Evolutionary conservation across 2,113 vertebrate species (phyloP).

Genomic region (Cinclus cinclus): DNA sequence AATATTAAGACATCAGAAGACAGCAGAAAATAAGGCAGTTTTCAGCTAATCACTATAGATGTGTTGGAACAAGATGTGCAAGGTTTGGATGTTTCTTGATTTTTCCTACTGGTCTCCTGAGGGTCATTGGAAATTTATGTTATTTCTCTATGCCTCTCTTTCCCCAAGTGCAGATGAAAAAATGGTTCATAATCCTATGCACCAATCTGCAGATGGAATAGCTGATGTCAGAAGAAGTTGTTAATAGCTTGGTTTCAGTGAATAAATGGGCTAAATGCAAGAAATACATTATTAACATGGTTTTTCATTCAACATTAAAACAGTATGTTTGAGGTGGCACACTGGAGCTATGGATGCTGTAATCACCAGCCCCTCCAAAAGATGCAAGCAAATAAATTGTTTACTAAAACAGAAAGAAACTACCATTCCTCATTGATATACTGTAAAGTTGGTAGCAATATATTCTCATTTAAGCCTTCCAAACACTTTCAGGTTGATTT

Average conservation of each 20-base stretch:
- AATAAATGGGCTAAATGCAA: neutral
- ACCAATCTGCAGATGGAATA: neutral
- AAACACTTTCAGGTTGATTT: constrained; percentile 7
- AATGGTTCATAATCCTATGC: neutral
- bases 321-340: neutral
- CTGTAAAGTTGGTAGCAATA: neutral
- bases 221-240: neutral
- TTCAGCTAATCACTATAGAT: neutral
- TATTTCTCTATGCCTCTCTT: neutral
- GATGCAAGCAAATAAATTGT: neutral
- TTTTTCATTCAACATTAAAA: neutral
- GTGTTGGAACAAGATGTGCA: neutral
- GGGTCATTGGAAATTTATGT: neutral
- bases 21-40: neutral
- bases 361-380: neutral
- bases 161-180: neutral
- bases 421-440: neutral
- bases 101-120: neutral
- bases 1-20: neutral
- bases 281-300: neutral
- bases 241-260: neutral
- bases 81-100: neutral
- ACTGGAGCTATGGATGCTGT: neutral
- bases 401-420: neutral
- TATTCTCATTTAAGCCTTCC: constrained; percentile 39